Percentiles rank a stretch among this genome's conserved stretches.
Evolutionary conservation across 2,888 invertebrate genomes (phyloP).

Genomic region (Leptodirus hochenwartii): DNA sequence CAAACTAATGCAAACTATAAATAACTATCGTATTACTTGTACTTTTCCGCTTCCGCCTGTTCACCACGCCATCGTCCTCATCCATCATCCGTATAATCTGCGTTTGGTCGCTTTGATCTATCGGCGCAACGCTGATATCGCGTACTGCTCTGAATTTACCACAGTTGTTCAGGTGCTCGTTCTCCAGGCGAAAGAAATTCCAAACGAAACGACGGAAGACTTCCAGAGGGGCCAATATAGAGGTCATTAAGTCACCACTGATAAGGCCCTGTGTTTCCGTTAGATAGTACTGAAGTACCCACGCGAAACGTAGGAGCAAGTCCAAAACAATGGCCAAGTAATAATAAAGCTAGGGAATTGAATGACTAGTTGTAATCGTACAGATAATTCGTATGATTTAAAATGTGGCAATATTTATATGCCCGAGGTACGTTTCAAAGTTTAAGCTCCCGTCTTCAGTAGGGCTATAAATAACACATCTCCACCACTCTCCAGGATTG

Average conservation of each 20-base stretch:
- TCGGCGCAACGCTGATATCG: slow-evolving; percentile 64
- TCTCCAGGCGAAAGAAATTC: slow-evolving; percentile 80
- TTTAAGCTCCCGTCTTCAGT: too few species aligned
- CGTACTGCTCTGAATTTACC: slow-evolving; percentile 76
- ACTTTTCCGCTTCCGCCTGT: slow-evolving; percentile 28
- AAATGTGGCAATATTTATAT: too few species aligned
- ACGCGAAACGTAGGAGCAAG: slow-evolving; percentile 56
- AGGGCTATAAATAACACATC: too few species aligned
- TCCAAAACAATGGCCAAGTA: slow-evolving; percentile 73
- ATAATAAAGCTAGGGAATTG: slow-evolving; percentile 45
- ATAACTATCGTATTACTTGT: too few species aligned
- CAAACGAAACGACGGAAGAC: slow-evolving; percentile 59
- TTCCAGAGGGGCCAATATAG: slow-evolving; percentile 46
- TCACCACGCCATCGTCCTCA: slow-evolving; percentile 46
- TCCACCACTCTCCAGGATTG: too few species aligned
- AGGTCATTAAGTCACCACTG: slow-evolving; percentile 45
- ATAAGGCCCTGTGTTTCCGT: slow-evolving; percentile 43
- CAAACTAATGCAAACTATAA: too few species aligned
- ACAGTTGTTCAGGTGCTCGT: slow-evolving; percentile 80
- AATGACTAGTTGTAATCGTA: too few species aligned
- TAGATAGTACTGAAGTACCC: slow-evolving; percentile 55
- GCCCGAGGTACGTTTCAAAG: too few species aligned
- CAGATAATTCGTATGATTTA: too few species aligned
- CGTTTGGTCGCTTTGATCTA: slow-evolving; percentile 56
- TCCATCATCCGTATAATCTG: slow-evolving; percentile 60